Conservation (phyloP, 2,113 vertebrate species). For the Seriola aureovittata region DNA sequence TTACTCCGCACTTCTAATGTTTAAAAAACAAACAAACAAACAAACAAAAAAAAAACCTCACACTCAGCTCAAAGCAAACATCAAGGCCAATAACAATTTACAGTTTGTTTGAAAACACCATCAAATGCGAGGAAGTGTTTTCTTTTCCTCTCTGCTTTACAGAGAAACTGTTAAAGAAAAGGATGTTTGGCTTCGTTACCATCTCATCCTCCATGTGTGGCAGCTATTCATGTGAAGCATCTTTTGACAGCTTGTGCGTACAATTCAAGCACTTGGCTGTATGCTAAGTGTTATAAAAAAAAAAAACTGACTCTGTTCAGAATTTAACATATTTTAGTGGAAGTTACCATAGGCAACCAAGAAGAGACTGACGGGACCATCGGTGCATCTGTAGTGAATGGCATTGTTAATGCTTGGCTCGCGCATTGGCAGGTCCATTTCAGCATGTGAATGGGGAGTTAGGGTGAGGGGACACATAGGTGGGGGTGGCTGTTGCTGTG, state of each 20-base stretch:
- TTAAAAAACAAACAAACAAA: neutral
- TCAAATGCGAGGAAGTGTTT: slow-evolving; percentile 37
- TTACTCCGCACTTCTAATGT: neutral
- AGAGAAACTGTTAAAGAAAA: slow-evolving; percentile 1
- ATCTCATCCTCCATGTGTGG: slow-evolving; percentile 34
- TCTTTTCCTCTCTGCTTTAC: slow-evolving; percentile 10
- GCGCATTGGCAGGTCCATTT: slow-evolving; percentile 49
- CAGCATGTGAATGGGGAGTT: slow-evolving; percentile 43
- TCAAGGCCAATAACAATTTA: slow-evolving; percentile 15
- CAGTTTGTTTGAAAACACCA: slow-evolving; percentile 33
- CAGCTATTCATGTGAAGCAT: slow-evolving; percentile 38
- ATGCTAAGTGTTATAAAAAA: slow-evolving; percentile 12
- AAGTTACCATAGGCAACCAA: slow-evolving; percentile 26
- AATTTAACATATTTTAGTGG: slow-evolving; percentile 44
- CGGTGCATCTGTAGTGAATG: slow-evolving; percentile 42
- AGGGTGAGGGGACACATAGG: slow-evolving; percentile 9
- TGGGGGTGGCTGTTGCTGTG: slow-evolving; percentile 17
- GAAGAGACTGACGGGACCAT: slow-evolving; percentile 8
- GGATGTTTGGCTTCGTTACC: slow-evolving; percentile 32
- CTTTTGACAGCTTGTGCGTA: slow-evolving; percentile 48
- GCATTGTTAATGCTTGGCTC: slow-evolving; percentile 64
- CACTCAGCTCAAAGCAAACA: slow-evolving; percentile 14
- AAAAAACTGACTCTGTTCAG: slow-evolving; percentile 37
- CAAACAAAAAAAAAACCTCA: neutral
- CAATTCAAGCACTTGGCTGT: slow-evolving; percentile 46